Base-by-base conservation (phyloP, 2,113 vertebrate species). In the Empidonax alnorum region DNA sequence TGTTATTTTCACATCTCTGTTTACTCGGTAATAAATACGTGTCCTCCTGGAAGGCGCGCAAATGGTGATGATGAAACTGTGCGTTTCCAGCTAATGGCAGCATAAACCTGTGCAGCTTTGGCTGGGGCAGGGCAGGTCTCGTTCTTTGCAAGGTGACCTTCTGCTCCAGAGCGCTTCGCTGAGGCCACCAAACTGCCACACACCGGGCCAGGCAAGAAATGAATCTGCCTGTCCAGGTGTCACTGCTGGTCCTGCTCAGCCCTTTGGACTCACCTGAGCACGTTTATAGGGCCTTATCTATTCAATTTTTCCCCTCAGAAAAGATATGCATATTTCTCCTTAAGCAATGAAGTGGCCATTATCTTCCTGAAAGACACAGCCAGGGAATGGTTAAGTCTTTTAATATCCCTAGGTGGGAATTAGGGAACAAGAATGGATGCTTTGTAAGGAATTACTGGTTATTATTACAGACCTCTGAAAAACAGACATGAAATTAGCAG, bases 401-500 rank as follows among this genome's bases (percentile, higher is more conserved):
- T 66, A 65, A 85, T 80, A 65, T 93, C 90, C 93, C 72, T 85
- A 96, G 95, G 96, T 97, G 95, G 84, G 95, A 96, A 94, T 63
- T 93, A 94, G 76, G 59, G 85, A 85, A 65, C 53, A 87, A 96
- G 95, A 97, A 96, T 80, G 83, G 94, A 67, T 94, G 87, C 95
- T 97, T 97, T 97, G 91, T 21, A 56, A 93, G 94, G 96, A 98
- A 97, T 97, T 97, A 94, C 87, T 96, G 94, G 96, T 90, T 97
- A 82, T 98, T 98, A 95, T 95, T 95, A 93, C 95, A 93, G 95
- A 89, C 96, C 95, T 97, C 73, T 97, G 97, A 94, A 96, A 98
- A 97, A 95, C 90, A 97, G 97, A 94, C 82, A 58, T 87, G 87
- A 95, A 97, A 97, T 97, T 93, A 98, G 92, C 96, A 97, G 96